Conservation (phyloP, 2,797 vertebrate genomes). For the Bradypodion pumilum region DNA sequence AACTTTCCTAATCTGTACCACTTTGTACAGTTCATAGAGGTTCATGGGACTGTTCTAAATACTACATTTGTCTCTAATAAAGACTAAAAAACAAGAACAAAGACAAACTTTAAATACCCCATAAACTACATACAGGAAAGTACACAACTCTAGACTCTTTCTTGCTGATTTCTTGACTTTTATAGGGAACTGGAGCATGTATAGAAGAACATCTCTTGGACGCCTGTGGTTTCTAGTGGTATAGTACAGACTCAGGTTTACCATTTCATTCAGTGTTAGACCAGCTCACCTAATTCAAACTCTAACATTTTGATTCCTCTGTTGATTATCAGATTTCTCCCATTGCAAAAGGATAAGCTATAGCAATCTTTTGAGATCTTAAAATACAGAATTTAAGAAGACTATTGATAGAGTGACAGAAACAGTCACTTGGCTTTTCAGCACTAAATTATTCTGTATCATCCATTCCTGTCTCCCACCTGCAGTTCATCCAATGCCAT, state of each 20-base stretch:
- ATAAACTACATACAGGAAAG: not conserved
- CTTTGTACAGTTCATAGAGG: no score
- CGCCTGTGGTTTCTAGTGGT: not conserved
- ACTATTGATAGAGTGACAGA: not conserved
- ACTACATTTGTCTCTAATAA: no score
- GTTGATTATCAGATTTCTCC: not conserved
- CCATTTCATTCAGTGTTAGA: not conserved
- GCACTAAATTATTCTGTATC: not conserved
- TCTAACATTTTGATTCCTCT: not conserved
- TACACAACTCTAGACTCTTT: not conserved
- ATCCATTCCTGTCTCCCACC: not conserved
- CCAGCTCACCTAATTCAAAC: not conserved
- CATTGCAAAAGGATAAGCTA: not conserved
- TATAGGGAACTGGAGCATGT: no score
- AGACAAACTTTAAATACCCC: no score
- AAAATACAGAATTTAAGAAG: not conserved
- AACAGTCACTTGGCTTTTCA: not conserved
- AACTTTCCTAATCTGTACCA: no score
- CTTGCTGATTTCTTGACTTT: not conserved
- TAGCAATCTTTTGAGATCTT: not conserved
- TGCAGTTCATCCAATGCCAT: not conserved
- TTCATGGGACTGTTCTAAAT: no score
- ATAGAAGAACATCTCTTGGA: no score
- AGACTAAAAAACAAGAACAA: no score
- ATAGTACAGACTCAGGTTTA: not conserved